Evolutionary conservation across 2,113 vertebrate species (phyloP).

Genomic region (Mesembrinibis cayennensis): DNA sequence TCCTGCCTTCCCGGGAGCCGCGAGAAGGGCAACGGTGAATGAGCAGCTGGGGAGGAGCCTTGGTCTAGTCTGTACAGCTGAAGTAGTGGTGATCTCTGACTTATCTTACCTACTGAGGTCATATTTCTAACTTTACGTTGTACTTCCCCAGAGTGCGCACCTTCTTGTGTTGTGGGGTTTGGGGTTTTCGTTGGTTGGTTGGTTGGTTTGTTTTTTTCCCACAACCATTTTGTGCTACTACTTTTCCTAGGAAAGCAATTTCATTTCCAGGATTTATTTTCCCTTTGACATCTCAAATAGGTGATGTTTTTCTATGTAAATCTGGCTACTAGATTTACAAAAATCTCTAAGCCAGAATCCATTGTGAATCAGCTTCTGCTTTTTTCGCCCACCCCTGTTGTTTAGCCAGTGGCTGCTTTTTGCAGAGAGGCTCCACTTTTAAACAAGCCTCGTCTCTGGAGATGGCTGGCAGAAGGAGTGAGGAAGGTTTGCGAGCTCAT

Average conservation of each 20-base stretch:
- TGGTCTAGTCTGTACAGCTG: not conserved
- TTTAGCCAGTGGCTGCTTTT: not conserved
- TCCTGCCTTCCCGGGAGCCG: not conserved
- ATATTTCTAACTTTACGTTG: not conserved
- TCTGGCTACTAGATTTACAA: not conserved
- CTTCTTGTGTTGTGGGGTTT: not conserved
- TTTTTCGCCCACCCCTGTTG: not conserved
- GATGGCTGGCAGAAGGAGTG: not conserved
- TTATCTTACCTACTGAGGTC: not conserved
- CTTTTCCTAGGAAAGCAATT: not conserved
- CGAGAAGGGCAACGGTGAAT: rapidly evolving
- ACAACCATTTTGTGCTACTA: not conserved
- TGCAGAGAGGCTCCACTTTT: not conserved
- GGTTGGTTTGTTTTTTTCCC: not conserved
- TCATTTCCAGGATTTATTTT: slow-evolving; percentile 19
- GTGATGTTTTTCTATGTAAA: not conserved
- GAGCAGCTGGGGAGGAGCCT: not conserved
- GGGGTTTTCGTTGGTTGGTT: not conserved
- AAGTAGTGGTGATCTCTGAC: not conserved
- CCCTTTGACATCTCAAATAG: not conserved
- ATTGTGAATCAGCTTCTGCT: not conserved
- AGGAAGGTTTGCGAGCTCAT: not conserved
- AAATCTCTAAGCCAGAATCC: not conserved
- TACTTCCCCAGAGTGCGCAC: not conserved
- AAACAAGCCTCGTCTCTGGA: not conserved